phyloP scores from a whole-genome alignment of 2,113 vertebrate genomes.

The Elephantulus edwardii region DNA sequence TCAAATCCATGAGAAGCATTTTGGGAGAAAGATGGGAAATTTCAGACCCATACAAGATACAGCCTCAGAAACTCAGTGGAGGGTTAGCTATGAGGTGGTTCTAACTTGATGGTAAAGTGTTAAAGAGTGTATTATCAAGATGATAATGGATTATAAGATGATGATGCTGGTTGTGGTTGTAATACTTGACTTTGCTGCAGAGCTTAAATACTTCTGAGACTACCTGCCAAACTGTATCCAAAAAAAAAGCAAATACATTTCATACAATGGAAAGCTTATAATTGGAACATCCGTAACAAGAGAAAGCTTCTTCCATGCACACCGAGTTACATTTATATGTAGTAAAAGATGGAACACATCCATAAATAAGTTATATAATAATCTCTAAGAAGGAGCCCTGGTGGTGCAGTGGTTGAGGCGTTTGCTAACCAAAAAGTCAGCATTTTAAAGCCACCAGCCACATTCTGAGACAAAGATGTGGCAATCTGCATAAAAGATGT shows the following conservation, averaged over 20 bases:
- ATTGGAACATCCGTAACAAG: background rate
- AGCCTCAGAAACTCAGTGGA: too few relatives aligned
- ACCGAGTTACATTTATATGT: background rate
- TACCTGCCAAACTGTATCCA: conserved; percentile 34
- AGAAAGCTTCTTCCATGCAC: conserved; percentile 9
- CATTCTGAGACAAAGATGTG: too few relatives aligned
- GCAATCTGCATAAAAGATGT: too few relatives aligned
- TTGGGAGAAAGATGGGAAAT: too few relatives aligned
- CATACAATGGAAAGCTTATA: background rate
- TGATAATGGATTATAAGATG: background rate
- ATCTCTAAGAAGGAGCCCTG: background rate
- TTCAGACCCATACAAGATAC: too few relatives aligned
- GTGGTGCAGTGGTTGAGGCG: too few relatives aligned
- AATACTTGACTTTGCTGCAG: background rate
- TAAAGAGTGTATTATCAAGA: too few relatives aligned
- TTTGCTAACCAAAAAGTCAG: too few relatives aligned
- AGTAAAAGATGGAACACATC: background rate
- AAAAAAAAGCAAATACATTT: conserved; percentile 7
- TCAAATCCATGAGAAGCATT: too few relatives aligned
- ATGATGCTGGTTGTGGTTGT: background rate
- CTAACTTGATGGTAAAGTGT: too few relatives aligned
- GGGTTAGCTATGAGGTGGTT: too few relatives aligned
- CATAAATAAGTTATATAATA: conserved; percentile 7
- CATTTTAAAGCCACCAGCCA: too few relatives aligned
- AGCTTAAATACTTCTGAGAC: conserved; percentile 36